These are phyloP conservation scores for Cydia pomonella DNA, from an alignment of 1,140 invertebrate species.

Conservation along the genomic window DNA sequence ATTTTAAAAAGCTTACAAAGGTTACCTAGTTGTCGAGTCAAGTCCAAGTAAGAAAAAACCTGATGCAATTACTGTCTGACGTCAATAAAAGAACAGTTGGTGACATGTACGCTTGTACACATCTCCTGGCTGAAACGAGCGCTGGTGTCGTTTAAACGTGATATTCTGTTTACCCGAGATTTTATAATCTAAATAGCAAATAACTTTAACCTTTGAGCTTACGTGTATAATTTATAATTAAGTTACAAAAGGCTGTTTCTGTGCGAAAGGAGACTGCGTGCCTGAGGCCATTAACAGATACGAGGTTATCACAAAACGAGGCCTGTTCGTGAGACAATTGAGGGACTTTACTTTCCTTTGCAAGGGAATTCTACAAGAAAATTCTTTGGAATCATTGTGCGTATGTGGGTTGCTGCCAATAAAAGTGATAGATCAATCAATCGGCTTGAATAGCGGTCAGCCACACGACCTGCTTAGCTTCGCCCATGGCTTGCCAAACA, in stretches of 20 bases:
- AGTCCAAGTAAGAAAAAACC: background rate
- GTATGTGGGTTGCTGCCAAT: conserved; percentile 36
- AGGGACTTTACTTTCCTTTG: background rate
- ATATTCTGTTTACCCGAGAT: background rate
- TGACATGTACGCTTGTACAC: too few species aligned
- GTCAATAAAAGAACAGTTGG: conserved; percentile 10
- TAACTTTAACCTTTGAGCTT: conserved; percentile 18
- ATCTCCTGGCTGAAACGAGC: background rate
- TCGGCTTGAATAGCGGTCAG: conserved; percentile 45
- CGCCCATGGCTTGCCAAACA: conserved; percentile 53
- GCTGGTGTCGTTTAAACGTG: conserved; percentile 6
- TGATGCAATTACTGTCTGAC: conserved; percentile 11
- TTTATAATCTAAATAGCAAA: conserved; percentile 11
- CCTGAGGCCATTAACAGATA: background rate
- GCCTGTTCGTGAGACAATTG: conserved; percentile 1
- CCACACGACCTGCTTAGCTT: conserved; percentile 55
- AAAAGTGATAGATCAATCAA: conserved; percentile 61
- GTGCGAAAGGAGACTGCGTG: conserved; percentile 20
- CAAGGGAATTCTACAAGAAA: background rate
- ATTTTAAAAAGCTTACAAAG: conserved; percentile 9
- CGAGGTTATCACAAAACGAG: conserved; percentile 4
- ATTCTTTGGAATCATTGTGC: background rate
- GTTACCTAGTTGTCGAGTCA: background rate
- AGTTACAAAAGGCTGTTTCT: background rate
- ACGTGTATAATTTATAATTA: conserved; percentile 19